These are phyloP conservation scores for Labeo catla DNA, from an alignment of 2,113 vertebrate species.

Conservation along the genomic window DNA sequence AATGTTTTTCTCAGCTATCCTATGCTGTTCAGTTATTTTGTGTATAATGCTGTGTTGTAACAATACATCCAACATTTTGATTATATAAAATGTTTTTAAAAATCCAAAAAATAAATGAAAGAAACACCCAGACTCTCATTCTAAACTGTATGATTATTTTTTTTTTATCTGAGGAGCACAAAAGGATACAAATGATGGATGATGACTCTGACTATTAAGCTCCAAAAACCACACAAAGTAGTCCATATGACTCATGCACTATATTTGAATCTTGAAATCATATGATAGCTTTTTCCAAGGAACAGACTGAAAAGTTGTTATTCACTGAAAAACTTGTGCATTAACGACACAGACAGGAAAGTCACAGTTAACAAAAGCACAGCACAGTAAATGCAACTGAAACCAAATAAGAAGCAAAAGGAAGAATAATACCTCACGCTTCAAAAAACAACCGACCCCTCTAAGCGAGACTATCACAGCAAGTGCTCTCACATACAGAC, in stretches of 20 bases:
- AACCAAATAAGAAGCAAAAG: not conserved
- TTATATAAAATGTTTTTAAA: not conserved
- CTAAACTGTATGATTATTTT: not conserved
- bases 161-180: not conserved
- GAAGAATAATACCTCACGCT: not conserved
- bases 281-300: slow-evolving; percentile 6
- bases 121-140: not conserved
- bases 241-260: not conserved
- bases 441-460: not conserved
- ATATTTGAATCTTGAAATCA: slow-evolving; percentile 2
- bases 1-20: not conserved
- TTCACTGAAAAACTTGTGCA: slow-evolving; percentile 8
- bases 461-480: not conserved
- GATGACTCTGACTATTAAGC: slow-evolving; percentile 4
- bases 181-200: slow-evolving; percentile 1
- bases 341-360: not conserved
- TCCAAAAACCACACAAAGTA: not conserved
- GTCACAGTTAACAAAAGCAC: not conserved
- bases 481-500: not conserved
- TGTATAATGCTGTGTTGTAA: not conserved
- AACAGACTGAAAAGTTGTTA: slow-evolving; percentile 14
- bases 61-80: not conserved
- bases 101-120: not conserved
- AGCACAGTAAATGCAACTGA: not conserved
- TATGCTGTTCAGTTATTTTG: not conserved